Base-by-base conservation (phyloP, 2,113 vertebrate species). In the Takifugu bimaculatus region DNA sequence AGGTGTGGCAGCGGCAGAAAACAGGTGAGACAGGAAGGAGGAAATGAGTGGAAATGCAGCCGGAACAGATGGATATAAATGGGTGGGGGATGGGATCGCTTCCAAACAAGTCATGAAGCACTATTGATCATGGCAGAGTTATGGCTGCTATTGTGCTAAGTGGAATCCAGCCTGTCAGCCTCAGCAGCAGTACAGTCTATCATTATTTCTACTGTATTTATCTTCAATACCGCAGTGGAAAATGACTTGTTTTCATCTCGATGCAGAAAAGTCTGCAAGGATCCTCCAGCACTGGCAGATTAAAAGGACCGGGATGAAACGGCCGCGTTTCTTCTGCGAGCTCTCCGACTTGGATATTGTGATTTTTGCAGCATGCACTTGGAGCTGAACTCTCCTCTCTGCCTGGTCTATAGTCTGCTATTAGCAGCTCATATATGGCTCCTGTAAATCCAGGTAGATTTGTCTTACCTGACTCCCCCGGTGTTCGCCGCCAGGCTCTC, bases 111-210 rank as follows among this genome's bases (percentile, higher is more conserved):
- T 76, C 74, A 81, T 80, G 80, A 81, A 56, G 64, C 59, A 47
- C 73, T 88, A 89, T 89, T 88, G 85, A 89, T 88, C 85, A 85
- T 61, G 45, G 63, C 74, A 74, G 68, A 85, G 68, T 77, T 81
- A 77, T 70, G 44, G 58, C 68, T 73, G 70, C 80, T 70, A 68
- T 81, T 81, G 82, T 82, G 64, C 70, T 73, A 81, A 71, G 71
- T 75, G 64, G 67, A 76, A 71, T 39, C 35, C 35, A 39, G 78
- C 56, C 61, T 78, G 63, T 68, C 59, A 57, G 55, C 61, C 54
- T 59, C 54, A 63, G 68, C 68, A 60, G 61, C 65, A 73, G 53
- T 57, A 42, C 56, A 65, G 65, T 56, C 7, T 12, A 64, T 75
- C 68, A 67, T 70, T 57, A 63, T 67, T 75, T 65, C 62, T 65